A percentile compares a stretch with the other conserved stretches of the same genome.
These are phyloP conservation scores for Drosophila nr. medialis DNA, from an alignment of 2,888 invertebrate species.

Conservation along the genomic window DNA sequence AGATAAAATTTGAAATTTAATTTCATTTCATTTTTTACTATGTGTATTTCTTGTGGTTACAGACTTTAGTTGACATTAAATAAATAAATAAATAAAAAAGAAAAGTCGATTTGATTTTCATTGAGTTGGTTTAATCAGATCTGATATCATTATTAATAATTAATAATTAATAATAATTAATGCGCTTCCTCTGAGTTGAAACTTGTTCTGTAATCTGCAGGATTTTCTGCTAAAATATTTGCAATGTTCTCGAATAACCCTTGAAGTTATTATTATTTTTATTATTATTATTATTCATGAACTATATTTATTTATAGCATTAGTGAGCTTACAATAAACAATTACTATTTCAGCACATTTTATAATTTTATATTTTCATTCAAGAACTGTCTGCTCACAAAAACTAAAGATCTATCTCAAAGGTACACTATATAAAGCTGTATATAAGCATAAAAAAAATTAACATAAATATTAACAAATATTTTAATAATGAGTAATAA, in stretches of 20 bases:
- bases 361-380: background rate
- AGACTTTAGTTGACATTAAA: too few species aligned
- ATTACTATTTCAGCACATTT: background rate
- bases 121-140: background rate
- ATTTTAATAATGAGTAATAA: background rate
- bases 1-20: too few species aligned
- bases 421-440: background rate
- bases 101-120: background rate
- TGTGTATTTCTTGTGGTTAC: too few species aligned
- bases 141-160: too few species aligned
- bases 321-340: background rate
- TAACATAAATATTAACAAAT: background rate
- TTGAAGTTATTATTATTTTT: background rate
- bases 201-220: background rate
- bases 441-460: background rate
- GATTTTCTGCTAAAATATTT: background rate
- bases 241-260: rapidly evolving
- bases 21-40: too few species aligned
- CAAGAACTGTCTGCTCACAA: too few species aligned
- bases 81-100: too few species aligned
- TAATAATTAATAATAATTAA: background rate
- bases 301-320: background rate
- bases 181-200: background rate
- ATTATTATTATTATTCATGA: background rate
- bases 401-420: background rate